phyloP scores from a whole-genome alignment of 2,113 vertebrate genomes.

The Copsychus sechellarum region DNA sequence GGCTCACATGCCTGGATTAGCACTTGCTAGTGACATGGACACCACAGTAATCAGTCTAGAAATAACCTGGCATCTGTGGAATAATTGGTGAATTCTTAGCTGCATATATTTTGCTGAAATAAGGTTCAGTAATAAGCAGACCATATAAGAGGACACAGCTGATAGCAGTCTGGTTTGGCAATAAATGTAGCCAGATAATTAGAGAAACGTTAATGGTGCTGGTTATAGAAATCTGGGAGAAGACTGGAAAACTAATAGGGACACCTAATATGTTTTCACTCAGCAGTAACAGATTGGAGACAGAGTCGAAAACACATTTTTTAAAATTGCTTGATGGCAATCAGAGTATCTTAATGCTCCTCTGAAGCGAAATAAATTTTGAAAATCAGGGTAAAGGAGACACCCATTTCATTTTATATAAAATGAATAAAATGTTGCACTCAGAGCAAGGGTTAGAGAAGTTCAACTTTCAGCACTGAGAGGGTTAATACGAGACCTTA shows the following conservation, averaged over 20 bases:
- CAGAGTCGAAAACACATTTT: neutral
- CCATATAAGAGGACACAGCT: neutral
- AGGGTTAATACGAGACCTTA: neutral
- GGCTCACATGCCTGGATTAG: neutral
- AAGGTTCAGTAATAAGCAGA: slow-evolving; percentile 13
- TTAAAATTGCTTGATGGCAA: neutral
- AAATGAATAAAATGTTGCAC: neutral
- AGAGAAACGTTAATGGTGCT: neutral
- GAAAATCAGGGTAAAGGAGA: neutral
- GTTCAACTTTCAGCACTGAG: neutral
- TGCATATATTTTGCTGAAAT: slow-evolving; percentile 27
- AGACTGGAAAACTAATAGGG: neutral
- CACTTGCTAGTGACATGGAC: neutral
- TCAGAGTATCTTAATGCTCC: neutral
- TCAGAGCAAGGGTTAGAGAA: neutral
- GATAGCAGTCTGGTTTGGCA: slow-evolving; percentile 34
- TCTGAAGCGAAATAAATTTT: neutral
- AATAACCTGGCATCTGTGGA: neutral
- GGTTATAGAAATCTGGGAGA: neutral
- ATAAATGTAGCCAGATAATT: slow-evolving; percentile 23
- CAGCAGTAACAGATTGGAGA: neutral
- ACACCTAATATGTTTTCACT: neutral
- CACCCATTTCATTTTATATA: neutral
- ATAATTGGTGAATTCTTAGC: neutral
- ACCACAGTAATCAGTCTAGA: neutral